phyloP scores from a whole-genome alignment of 2,797 vertebrate genomes.

The Lepilemur ruficaudatus region DNA sequence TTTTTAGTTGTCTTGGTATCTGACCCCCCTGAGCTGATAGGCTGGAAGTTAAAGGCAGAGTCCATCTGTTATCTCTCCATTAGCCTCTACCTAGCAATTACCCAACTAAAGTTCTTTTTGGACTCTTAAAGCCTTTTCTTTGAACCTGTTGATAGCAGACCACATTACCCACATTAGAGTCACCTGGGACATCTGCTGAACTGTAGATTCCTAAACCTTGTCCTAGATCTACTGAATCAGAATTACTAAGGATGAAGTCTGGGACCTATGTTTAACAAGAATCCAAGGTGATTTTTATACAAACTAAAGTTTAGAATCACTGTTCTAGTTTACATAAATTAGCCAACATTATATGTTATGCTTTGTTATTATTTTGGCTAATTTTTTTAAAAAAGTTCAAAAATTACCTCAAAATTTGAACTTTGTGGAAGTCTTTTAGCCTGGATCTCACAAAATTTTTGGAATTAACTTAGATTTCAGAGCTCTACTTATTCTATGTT shows the following conservation, averaged over 20 bases:
- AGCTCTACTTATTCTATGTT: neutral
- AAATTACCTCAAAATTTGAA: neutral
- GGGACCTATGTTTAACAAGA: neutral
- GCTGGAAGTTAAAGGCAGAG: neutral
- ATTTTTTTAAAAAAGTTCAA: neutral
- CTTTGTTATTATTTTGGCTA: constrained; percentile 7
- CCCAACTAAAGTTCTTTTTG: neutral
- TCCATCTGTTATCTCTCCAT: neutral
- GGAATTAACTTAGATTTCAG: neutral
- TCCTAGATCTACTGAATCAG: neutral
- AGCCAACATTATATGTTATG: neutral
- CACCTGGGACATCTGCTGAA: neutral
- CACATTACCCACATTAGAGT: neutral
- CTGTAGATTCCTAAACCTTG: neutral
- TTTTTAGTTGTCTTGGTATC: neutral
- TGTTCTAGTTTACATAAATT: neutral
- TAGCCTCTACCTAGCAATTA: neutral
- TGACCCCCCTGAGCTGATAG: neutral
- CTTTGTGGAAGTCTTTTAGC: neutral
- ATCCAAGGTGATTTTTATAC: neutral
- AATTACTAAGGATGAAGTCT: neutral
- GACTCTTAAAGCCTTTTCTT: neutral
- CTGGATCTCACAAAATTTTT: neutral
- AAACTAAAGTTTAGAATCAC: neutral
- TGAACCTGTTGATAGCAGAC: neutral